These are phyloP conservation scores for Dasysyrphus albostriatus DNA, from an alignment of 2,888 invertebrate species.

Conservation along the genomic window DNA sequence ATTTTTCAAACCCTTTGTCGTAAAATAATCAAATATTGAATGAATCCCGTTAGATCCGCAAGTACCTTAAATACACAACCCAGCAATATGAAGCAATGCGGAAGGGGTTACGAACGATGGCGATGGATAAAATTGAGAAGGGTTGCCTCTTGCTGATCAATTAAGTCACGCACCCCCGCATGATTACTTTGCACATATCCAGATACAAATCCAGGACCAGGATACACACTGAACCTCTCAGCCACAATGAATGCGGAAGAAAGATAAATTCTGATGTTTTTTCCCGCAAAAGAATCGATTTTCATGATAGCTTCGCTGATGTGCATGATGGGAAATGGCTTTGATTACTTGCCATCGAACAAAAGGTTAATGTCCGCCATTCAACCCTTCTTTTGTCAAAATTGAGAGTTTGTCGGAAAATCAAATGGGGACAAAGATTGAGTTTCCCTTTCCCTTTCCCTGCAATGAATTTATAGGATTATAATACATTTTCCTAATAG, in stretches of 20 bases:
- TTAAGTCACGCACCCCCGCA: conserved; percentile 75
- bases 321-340: conserved; percentile 59
- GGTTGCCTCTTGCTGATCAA: conserved; percentile 66
- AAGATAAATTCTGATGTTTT: conserved; percentile 59
- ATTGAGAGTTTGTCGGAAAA: conserved; percentile 39
- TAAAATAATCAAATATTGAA: conserved; percentile 71
- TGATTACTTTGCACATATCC: conserved; percentile 60
- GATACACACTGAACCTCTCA: background rate
- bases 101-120: conserved; percentile 75
- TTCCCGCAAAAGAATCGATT: conserved; percentile 58
- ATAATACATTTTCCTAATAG: conserved; percentile 23
- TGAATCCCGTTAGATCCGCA: conserved; percentile 71
- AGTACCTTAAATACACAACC: conserved; percentile 51
- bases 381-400: conserved; percentile 61
- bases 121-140: conserved; percentile 60
- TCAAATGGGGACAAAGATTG: conserved; percentile 25
- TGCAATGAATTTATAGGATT: conserved; percentile 66
- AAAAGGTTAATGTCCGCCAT: conserved; percentile 72
- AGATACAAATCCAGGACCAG: conserved; percentile 24
- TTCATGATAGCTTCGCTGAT: conserved; percentile 25
- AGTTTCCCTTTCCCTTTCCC: conserved; percentile 3
- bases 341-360: conserved; percentile 60
- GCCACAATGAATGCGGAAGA: conserved; percentile 70
- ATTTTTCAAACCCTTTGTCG: conserved; percentile 37
- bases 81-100: conserved; percentile 77